A percentile compares a stretch with the other conserved stretches of the same genome.
These are phyloP conservation scores for Hipparchia semele DNA, from an alignment of 2,888 invertebrate species.

Conservation along the genomic window DNA sequence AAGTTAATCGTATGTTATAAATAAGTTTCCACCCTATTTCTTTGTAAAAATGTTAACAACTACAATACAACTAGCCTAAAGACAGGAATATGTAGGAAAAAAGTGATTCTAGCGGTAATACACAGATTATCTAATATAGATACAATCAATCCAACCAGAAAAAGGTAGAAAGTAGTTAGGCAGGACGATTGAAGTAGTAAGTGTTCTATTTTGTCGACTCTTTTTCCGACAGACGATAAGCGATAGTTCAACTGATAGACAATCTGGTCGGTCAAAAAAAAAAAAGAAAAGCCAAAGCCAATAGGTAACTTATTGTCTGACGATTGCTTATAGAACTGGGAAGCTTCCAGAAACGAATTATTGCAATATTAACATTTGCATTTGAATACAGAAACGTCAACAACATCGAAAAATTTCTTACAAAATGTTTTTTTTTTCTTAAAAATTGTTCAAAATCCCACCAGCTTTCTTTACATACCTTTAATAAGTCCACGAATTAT, in stretches of 20 bases:
- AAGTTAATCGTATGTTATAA: too few species aligned
- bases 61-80: not conserved
- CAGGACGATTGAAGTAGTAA: too few species aligned
- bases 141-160: not conserved
- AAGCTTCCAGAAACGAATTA: constrained; percentile 41
- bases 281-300: not conserved
- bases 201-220: too few species aligned
- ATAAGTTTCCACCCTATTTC: too few species aligned
- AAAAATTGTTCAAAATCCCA: constrained; percentile 62
- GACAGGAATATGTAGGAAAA: not conserved
- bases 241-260: not conserved
- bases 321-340: constrained; percentile 59
- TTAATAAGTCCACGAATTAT: not conserved
- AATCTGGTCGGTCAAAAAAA: not conserved
- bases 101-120: not conserved
- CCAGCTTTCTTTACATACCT: constrained; percentile 2
- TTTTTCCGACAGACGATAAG: too few species aligned
- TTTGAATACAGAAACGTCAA: constrained; percentile 48
- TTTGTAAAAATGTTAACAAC: not conserved
- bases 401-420: constrained; percentile 58
- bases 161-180: not conserved
- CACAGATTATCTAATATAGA: not conserved
- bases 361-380: constrained; percentile 42
- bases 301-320: constrained; percentile 65
- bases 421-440: constrained; percentile 47